A percentile compares a stretch with the other conserved stretches of the same genome.
phyloP scores from a whole-genome alignment of 2,113 vertebrate genomes.

The Stomatorhinus ivindoensis region DNA sequence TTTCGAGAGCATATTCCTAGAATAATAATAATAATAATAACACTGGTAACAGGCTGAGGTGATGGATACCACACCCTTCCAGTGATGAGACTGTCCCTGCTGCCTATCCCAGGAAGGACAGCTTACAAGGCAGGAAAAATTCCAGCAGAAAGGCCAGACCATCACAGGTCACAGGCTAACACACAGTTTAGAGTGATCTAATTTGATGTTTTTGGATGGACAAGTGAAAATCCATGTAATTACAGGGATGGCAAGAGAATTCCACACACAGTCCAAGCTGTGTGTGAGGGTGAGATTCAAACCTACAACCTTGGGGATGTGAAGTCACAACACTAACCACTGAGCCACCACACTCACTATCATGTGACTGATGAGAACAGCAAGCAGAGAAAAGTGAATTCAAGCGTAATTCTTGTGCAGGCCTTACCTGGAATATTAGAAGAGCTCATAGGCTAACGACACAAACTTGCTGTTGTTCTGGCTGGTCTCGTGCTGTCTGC shows the following conservation, averaged over 20 bases:
- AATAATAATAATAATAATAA: not conserved
- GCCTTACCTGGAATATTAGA: conserved; percentile 37
- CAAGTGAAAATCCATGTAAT: not conserved
- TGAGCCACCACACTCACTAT: not conserved
- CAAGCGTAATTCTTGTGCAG: not conserved
- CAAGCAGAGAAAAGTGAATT: not conserved
- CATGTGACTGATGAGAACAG: not conserved
- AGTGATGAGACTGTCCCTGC: not conserved
- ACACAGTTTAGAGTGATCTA: not conserved
- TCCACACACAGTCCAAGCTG: not conserved
- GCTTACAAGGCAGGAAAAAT: not conserved
- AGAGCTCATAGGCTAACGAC: conserved; percentile 32
- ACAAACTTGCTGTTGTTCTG: not conserved
- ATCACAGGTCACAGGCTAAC: not conserved
- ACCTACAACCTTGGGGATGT: not conserved
- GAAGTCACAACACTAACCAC: not conserved
- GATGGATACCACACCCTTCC: not conserved
- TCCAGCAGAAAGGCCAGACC: not conserved
- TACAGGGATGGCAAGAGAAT: not conserved
- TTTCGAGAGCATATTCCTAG: not conserved
- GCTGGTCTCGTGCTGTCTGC: not conserved
- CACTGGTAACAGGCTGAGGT: not conserved
- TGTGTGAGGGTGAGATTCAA: not conserved
- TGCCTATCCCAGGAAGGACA: not conserved
- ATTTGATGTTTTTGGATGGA: not conserved